Evolutionary conservation across 2,797 vertebrate species (phyloP), one percentile per base, ranked within the genome.

Genomic region (Oryzias sinensis): DNA sequence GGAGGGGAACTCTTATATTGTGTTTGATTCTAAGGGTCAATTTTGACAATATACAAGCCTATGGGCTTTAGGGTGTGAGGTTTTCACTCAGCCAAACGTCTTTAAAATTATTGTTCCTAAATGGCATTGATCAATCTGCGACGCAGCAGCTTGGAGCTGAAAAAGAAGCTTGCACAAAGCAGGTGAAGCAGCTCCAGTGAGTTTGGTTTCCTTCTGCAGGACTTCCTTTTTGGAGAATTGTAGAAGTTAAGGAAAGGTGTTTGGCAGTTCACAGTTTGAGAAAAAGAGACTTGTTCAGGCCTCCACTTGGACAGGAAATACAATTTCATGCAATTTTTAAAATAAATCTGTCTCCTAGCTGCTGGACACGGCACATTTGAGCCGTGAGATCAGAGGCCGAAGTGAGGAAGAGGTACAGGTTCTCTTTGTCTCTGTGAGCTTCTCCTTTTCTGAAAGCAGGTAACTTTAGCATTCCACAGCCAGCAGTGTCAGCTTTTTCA

Each of bases 371-470:
- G 15, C 29, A 4, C 27, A 41, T 54, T 62, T 15, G 37, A 33
- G 5, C 15, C 0, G 14, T 13, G 43, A 56, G 41, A 6, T 45
- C 22, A n/a, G 56, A 64, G 44, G 27, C 33, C 52, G 62, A 70
- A 45, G 18, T 58, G 62, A 49, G 74, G 58, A 55, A 24, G 42
- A 69, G 58, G 65, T 75, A 76, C 4, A 64, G 56, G 68, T 45
- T 53, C 40, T 51, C 68, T 69, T 76, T 76, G 63, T 71, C 62
- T 43, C 13, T 1, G 14, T 33, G 50, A 56, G 3, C 20, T 47
- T 57, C 48, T 49, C 37, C 46, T 69, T 63, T 60, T 65, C 59
- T 43, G 16, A 69, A 58, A 44, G 47, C 42, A 25, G 6, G 56
- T 65, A 43, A 76, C 62, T 57, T 57, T 57, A 29, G 46, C 52